Evolutionary conservation across 1,140 invertebrate species (phyloP), one percentile per base, ranked within the genome.

Genomic region (Hylaeus anthracinus): DNA sequence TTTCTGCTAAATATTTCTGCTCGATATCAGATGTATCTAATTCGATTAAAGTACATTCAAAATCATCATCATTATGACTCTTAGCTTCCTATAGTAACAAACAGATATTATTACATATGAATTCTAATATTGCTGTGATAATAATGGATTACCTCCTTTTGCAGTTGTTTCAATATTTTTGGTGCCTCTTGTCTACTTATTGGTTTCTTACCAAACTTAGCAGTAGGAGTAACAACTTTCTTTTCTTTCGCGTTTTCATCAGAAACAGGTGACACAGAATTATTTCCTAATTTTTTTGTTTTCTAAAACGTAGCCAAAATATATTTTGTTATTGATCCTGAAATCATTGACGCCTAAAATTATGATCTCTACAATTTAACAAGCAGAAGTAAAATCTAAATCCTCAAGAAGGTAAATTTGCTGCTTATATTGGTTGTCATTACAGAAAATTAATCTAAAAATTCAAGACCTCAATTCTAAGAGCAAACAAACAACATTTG

Each of bases 31-130:
- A 82, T 39, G 90, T 90, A 90, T 96, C 96, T 60, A 97, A 88
- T 87, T 96, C 94, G 78, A 94, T 86, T 15, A 97, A 89, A 43
- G 95, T 96, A 85, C 94, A 94, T 87, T 95, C 94, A 92, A 97
- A 97, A 83, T 96, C 95, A 70, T 95, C 94, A 94, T 97, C 96
- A 76, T 94, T 94, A 88, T 96, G 84, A 71, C 43, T 26, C n/a
- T 74, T 26, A n/a, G 69, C 61, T 74, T 85, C 83, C 84, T 86
- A 14, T 4, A 61, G 56, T 70, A 83, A 79, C 63, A 5, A 65
- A 69, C 15, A 37, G 70, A 63, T 61, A 60, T 82, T 45, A n/a
- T 14, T 69, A 26, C 45, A 51, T 14, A 69, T 45, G 43, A 39
- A 5, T 55, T 15, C 14, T 12, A 53, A 53, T 43, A 48, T 75